These are phyloP conservation scores for Sarcophaga variegata DNA, from an alignment of 2,888 invertebrate species.

Conservation along the genomic window DNA sequence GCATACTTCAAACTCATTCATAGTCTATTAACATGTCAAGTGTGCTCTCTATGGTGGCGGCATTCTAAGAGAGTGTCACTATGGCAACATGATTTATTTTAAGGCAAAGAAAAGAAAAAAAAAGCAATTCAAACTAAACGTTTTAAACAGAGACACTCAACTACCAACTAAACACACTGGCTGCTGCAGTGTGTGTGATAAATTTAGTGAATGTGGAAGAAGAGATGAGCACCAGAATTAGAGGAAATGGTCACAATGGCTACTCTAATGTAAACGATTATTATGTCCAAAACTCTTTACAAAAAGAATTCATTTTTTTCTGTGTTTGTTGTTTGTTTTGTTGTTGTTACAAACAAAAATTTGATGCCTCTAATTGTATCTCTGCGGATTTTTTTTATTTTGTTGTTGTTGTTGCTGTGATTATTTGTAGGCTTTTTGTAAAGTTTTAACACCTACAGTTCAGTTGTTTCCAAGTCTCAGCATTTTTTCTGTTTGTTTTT, in stretches of 20 bases:
- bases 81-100: conserved; percentile 46
- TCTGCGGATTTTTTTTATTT: background rate
- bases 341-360: conserved; percentile 13
- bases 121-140: background rate
- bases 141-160: background rate
- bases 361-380: conserved; percentile 33
- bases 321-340: background rate
- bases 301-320: background rate
- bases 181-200: too few relatives aligned
- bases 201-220: background rate
- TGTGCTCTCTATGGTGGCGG: conserved; percentile 47
- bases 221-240: background rate
- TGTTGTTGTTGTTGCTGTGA: background rate
- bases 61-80: conserved; percentile 43
- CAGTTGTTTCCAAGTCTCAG: conserved; percentile 27
- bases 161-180: background rate
- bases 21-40: conserved; percentile 66
- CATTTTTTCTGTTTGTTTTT: conserved; percentile 19
- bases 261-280: background rate
- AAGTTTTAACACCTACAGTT: conserved; percentile 59
- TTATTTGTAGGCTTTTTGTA: conserved; percentile 47
- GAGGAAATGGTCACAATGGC: background rate
- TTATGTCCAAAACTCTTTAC: background rate
- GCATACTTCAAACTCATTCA: conserved; percentile 52
- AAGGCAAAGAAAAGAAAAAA: background rate